phyloP scores from a whole-genome alignment of 2,797 vertebrate genomes.

The Pelochelys cantorii region DNA sequence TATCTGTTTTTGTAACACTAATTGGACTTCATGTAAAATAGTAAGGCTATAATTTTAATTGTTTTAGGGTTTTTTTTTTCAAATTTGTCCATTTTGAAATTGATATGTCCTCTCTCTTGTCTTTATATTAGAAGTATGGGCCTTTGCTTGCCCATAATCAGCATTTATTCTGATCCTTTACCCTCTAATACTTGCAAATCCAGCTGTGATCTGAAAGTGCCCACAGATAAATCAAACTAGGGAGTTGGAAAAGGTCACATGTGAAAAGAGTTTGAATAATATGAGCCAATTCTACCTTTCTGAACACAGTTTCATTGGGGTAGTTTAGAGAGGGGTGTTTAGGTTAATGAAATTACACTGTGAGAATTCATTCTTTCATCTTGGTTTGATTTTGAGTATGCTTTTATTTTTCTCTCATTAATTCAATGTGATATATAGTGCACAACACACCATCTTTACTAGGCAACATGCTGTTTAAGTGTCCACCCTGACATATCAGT shows the following conservation, averaged over 20 bases:
- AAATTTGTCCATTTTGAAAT: neutral
- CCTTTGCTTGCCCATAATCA: slow-evolving; percentile 38
- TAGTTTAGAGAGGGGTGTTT: neutral
- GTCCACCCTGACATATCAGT: too few relatives aligned
- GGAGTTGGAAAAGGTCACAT: slow-evolving; percentile 49
- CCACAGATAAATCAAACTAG: slow-evolving; percentile 44
- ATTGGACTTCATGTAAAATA: neutral
- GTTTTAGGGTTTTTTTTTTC: neutral
- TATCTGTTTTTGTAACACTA: neutral
- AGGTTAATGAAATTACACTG: neutral
- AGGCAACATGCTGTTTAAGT: neutral
- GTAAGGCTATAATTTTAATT: neutral
- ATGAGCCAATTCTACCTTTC: neutral
- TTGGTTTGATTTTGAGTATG: neutral
- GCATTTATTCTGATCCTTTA: slow-evolving; percentile 54
- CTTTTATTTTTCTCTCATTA: neutral
- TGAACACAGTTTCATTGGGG: neutral
- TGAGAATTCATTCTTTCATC: neutral
- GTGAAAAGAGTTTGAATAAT: slow-evolving; percentile 1
- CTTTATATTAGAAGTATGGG: neutral
- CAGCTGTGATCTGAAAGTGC: slow-evolving; percentile 38
- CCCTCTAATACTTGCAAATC: slow-evolving; percentile 31
- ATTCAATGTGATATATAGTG: neutral
- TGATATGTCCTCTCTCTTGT: slow-evolving; percentile 18
- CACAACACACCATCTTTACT: neutral